A percentile compares a stretch with the other conserved stretches of the same genome.
These are phyloP conservation scores for Etheostoma nigrum DNA, from an alignment of 2,797 vertebrate species.

Conservation along the genomic window DNA sequence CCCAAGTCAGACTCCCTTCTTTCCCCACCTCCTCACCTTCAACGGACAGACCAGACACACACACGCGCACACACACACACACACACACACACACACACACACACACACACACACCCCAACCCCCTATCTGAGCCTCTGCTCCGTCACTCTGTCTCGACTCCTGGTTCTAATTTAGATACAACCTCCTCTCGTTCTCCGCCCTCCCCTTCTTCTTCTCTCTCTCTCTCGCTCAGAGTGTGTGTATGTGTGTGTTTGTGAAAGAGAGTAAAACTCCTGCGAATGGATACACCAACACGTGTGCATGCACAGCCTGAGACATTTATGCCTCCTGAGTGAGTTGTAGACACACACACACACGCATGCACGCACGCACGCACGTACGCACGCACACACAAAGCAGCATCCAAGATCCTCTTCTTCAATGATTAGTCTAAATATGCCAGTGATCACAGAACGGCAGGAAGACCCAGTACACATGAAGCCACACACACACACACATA, in stretches of 20 bases:
- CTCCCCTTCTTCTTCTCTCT: constrained; percentile 36
- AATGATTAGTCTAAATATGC: constrained; percentile 79
- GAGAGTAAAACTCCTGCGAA: constrained; percentile 54
- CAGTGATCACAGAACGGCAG: constrained; percentile 74
- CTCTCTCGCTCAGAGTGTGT: constrained; percentile 12
- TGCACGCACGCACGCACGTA: constrained; percentile 32
- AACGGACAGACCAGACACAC: constrained; percentile 44
- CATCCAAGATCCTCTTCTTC: constrained; percentile 19
- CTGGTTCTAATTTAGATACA: constrained; percentile 80
- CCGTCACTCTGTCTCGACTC: constrained; percentile 70
- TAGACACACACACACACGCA: constrained; percentile 22
- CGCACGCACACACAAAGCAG: constrained; percentile 16
- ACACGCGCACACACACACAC: constrained; percentile 32
- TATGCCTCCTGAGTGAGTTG: constrained; percentile 66
- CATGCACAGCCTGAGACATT: constrained; percentile 72
- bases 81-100: constrained; percentile 12
- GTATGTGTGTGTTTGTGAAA: constrained; percentile 19
- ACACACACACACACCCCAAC: constrained; percentile 20
- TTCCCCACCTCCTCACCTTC: constrained; percentile 37
- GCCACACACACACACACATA: constrained; percentile 20
- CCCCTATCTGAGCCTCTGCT: constrained; percentile 61
- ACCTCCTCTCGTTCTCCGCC: constrained; percentile 51
- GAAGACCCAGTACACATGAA: constrained; percentile 54
- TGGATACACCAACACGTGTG: constrained; percentile 65
- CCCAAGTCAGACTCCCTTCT: constrained; percentile 30